These are phyloP conservation scores for Gadopsis marmoratus DNA, from an alignment of 2,797 vertebrate species.

Conservation along the genomic window DNA sequence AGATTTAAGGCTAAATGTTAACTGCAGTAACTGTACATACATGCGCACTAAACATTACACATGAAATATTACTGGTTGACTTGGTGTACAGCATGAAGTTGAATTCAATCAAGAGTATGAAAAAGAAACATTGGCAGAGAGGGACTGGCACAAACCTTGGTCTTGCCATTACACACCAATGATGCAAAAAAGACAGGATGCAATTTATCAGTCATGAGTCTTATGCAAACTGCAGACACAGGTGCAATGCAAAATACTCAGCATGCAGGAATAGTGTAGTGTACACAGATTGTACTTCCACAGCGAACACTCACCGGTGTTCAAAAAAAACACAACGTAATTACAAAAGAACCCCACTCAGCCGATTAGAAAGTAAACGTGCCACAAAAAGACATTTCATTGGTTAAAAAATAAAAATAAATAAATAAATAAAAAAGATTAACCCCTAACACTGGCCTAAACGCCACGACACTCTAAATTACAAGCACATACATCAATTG, in stretches of 20 bases:
- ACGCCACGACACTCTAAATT: neutral
- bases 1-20: neutral
- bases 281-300: neutral
- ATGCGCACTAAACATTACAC: neutral
- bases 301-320: neutral
- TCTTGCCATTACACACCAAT: neutral
- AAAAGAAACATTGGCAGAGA: slow-evolving; percentile 8
- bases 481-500: neutral
- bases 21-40: neutral
- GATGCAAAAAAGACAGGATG: neutral
- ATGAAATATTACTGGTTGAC: neutral
- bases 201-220: neutral
- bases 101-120: neutral
- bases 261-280: neutral
- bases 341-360: neutral
- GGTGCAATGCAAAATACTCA: slow-evolving; percentile 12
- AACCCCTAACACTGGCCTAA: no score
- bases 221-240: slow-evolving; percentile 20
- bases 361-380: neutral
- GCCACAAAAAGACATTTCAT: neutral
- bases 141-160: neutral
- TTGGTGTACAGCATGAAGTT: neutral
- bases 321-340: neutral
- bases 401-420: no score
- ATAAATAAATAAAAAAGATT: no score